These are phyloP conservation scores for Bos taurus DNA, from an alignment of 2,113 vertebrate genomes.

Conservation along the genomic window DNA sequence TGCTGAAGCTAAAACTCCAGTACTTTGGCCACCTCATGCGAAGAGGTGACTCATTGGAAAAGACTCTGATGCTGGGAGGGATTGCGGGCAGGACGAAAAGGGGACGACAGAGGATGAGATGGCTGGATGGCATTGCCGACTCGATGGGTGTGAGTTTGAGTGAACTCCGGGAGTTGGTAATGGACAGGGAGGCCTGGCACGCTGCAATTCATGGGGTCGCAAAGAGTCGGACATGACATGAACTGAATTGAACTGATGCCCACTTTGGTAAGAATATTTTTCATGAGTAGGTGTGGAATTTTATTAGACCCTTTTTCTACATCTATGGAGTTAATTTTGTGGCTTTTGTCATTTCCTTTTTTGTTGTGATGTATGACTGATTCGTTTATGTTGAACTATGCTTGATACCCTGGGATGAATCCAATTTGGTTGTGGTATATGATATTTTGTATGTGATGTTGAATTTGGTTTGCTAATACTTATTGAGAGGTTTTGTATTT, in stretches of 20 bases:
- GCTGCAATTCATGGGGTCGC: too few species aligned
- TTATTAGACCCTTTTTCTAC: neutral
- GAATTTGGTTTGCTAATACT: neutral
- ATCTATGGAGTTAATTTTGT: neutral
- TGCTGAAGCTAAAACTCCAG: too few species aligned
- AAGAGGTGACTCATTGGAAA: too few species aligned
- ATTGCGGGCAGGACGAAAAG: too few species aligned
- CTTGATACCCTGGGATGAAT: neutral
- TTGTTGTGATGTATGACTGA: neutral
- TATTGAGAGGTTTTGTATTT: neutral
- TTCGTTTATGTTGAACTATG: neutral
- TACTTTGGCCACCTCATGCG: too few species aligned
- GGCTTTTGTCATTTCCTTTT: neutral
- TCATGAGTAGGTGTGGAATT: neutral
- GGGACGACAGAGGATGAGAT: too few species aligned
- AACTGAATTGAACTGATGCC: neutral
- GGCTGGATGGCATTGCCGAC: too few species aligned
- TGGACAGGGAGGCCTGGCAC: too few species aligned
- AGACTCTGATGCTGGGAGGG: too few species aligned
- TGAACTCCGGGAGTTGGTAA: too few species aligned
- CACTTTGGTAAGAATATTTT: neutral
- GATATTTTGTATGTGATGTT: neutral
- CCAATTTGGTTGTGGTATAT: neutral
- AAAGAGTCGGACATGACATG: too few species aligned
- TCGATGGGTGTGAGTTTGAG: too few species aligned